Percentiles rank a stretch among this genome's conserved stretches.
phyloP scores from a whole-genome alignment of 1,140 invertebrate species.

The Mizuhopecten yessoensis region DNA sequence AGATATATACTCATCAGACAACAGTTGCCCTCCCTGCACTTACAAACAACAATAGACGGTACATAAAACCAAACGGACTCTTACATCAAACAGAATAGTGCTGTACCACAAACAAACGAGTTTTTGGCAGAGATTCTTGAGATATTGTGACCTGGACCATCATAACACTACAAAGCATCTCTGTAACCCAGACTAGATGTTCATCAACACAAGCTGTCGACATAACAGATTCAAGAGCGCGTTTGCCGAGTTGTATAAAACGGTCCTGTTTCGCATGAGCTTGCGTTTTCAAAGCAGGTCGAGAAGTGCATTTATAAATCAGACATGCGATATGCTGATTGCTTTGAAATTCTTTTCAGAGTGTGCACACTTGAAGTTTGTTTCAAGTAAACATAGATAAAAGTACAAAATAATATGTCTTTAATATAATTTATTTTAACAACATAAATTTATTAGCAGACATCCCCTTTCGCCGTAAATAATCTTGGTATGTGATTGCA shows the following conservation, averaged over 20 bases:
- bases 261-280: not conserved
- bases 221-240: not conserved
- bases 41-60: too few species aligned
- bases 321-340: not conserved
- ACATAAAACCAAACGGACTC: too few species aligned
- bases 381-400: too few species aligned
- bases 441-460: too few species aligned
- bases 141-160: not conserved
- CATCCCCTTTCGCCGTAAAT: too few species aligned
- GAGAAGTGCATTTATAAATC: not conserved
- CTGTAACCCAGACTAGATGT: not conserved
- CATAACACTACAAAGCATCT: not conserved
- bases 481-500: too few species aligned
- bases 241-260: not conserved
- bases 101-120: not conserved
- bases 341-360: not conserved
- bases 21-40: too few species aligned
- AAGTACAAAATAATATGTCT: too few species aligned
- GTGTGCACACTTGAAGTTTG: not conserved
- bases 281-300: not conserved
- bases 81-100: too few species aligned
- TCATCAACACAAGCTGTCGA: not conserved
- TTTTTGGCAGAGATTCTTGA: not conserved
- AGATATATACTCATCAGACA: too few species aligned
- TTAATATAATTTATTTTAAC: too few species aligned